Evolutionary conservation across 2,113 vertebrate species (phyloP), one percentile per base, ranked within the genome.

Genomic region (Lophotis ruficrista): DNA sequence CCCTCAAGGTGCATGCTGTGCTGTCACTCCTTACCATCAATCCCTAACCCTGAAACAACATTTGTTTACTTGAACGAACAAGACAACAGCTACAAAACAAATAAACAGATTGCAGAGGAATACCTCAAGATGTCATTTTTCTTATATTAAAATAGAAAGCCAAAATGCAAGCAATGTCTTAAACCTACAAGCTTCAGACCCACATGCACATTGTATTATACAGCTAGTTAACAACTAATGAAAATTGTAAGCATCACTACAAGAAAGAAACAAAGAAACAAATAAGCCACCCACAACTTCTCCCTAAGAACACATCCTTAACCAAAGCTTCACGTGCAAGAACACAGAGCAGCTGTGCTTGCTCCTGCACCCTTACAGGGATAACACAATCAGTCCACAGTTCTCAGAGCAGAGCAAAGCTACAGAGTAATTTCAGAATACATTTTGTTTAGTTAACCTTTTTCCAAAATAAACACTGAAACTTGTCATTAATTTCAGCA

Each of bases 1-100:
- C 87, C 87, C 92, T 90, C 93, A 92, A 94, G 92, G 89, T 95
- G 43, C 71, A 65, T 7, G 51, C 82, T 95, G 80, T 71, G 90
- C 54, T 92, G 83, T 83, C 95, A 88, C 94, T 89, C 84, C 68
- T 89, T 85, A 70, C 82, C 76, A 96, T 96, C 97, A 97, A 97
- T 95, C 95, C 84, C 71, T 97, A 93, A 93, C 90, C 87, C 62
- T 37, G 12, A 58, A 47, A 94, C 50, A 87, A 88, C 54, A 50
- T 90, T 91, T 91, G 68, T 97, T 97, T 96, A 84, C 68, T 96
- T 90, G 75, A 82, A 54, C 10, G 21, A 96, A 92, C 41, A 91
- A 86, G 47, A 57, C 38, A 69, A 85, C 51, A 86, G 73, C 35
- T 83, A 82, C 64, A 62, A 86, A 93, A 87, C 18, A 76, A 92